Conservation (phyloP, 2,113 vertebrate species). For the Carlito syrichta region DNA sequence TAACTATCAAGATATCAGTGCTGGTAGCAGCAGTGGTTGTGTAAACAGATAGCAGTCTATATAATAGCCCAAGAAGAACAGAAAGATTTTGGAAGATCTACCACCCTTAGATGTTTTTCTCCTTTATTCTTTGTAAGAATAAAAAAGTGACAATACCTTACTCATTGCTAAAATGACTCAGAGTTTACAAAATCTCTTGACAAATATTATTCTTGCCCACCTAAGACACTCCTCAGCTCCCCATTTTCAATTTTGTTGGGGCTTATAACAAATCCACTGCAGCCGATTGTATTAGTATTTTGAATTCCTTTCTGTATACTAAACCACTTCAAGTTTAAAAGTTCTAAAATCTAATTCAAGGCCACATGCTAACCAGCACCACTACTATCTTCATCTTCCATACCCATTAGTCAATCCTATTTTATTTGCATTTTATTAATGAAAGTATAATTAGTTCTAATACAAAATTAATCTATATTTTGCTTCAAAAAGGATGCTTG, state of each 20-base stretch:
- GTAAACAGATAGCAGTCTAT: background rate
- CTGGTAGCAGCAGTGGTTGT: background rate
- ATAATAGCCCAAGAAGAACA: background rate
- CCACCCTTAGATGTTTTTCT: background rate
- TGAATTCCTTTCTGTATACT: background rate
- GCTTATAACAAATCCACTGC: background rate
- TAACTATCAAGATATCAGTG: background rate
- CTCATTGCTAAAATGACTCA: background rate
- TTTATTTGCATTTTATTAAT: slow-evolving; percentile 28
- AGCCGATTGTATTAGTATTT: background rate
- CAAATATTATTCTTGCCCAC: background rate
- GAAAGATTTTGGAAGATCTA: background rate
- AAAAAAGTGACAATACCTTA: background rate
- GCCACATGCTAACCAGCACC: background rate
- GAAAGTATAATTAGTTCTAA: background rate
- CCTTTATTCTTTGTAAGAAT: background rate
- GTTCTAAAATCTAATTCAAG: background rate
- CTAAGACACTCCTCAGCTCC: background rate
- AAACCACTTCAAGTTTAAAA: background rate
- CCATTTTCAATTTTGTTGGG: background rate
- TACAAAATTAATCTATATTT: background rate
- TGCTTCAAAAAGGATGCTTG: background rate
- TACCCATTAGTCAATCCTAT: background rate
- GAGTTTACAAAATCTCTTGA: background rate
- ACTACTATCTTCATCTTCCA: background rate